Base-by-base conservation (phyloP, 2,113 vertebrate species). In the Protomyctophum bolini region DNA sequence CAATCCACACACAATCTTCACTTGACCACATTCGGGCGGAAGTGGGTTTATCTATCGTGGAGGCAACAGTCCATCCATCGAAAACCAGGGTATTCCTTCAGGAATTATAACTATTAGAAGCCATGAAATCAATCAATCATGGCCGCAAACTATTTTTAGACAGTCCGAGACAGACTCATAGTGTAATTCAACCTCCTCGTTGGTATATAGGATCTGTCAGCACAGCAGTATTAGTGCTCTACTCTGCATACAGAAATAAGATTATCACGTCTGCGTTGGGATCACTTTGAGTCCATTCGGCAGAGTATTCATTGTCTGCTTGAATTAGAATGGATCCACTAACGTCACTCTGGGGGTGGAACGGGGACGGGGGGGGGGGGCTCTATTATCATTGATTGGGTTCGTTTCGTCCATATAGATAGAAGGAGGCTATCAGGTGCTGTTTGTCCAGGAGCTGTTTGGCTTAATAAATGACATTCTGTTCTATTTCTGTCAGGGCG, bases 121-220 rank as follows among this genome's bases (percentile, higher is more conserved):
- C 63, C 67, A 55, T 73, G 69, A 70, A 65, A 83, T 88, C 75
- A 65, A 83, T 88, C 75, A 66, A 70, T 72, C 67, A 72, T 71
- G 73, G 61, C 72, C 79, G 47, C 62, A 70, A 21, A 71, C 82
- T 88, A 89, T 88, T 83, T 85, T 83, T 88, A 89, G 83, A 67
- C 52, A 75, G 10, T 77, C 74, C 57, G 28, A 12, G 28, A 12
- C 12, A 47, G 51, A 50, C 62, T 48, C 15, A 63, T 80, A 81
- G 87, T 86, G 84, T 87, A 86, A 87, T 80, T 86, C 83, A 80
- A 86, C 12, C 79, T 41, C 70, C 66, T 73, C 73, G 41, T 65
- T 65, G 68, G 81, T 47, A n/a, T n/a, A n/a, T n/a, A n/a, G 51
- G 21, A 76, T 70, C 83, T 72, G 80, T 66, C 79, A 54, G 82